Base-by-base conservation (phyloP, 1,140 invertebrate genomes). In the Drosophila jambulina region DNA sequence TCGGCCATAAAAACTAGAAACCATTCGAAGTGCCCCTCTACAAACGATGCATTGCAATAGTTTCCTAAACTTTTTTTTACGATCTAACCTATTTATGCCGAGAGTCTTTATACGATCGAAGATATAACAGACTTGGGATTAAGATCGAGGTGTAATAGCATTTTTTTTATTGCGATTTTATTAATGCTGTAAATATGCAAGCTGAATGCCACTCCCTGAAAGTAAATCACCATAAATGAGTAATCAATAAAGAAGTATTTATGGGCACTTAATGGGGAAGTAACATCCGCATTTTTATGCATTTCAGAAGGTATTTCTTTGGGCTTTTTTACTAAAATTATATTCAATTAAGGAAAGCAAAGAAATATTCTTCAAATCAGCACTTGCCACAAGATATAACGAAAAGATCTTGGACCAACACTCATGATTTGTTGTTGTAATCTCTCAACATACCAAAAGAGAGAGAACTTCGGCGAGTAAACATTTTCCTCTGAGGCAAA, bases 161-260 rank as follows among this genome's bases (percentile, higher is more conserved):
- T 42, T 43, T 25, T 38, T 62, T 63, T 63, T 59, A 63, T 58
- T 29, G 13, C 25, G 27, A 23, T 61, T 62, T 65, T 43, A 62
- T 62, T 62, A 25, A 40, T 23, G 56, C 13, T 25, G 62, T 61
- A 64, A 64, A 43, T 25, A 29, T 43, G 56, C 56, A 19, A 12
- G 21, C 8, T 23, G 9, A 10, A 21, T 38, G 48, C 32, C 29
- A 27, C 53, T 17, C 53, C 53, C 53, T 12, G 53, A 25, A 38
- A 56, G 21, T 56, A 38, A 23, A 56, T 56, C 34, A 38, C 34
- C 19, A 36, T 54, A 36, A 23, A 54, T 54, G 32, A 34, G 34
- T n/a, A 23, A 56, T 56, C 53, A 38, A 56, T 56, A 38, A n/a
- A 56, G 19, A 25, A 6, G 15, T 25, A 25, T 38, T 56, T 38